Base-by-base conservation (phyloP, 2,113 vertebrate genomes). In the Phodopus roborovskii region DNA sequence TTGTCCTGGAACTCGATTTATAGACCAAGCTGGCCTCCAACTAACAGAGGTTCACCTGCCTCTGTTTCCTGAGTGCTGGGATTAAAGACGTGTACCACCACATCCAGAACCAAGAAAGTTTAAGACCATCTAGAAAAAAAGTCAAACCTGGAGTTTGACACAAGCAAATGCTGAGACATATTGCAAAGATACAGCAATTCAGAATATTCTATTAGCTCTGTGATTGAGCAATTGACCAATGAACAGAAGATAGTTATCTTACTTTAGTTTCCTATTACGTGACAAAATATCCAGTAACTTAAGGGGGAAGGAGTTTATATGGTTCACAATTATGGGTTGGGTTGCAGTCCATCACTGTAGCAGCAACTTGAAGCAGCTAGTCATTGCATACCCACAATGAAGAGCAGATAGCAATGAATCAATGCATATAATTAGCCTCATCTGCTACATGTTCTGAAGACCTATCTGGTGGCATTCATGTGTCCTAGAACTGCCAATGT, bases 391-490 rank as follows among this genome's bases (percentile, higher is more conserved):
- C 50, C 33, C 77, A 79, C 48, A 56, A 56, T 6, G 17, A 56
- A 79, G 50, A 56, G 30, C 30, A 36, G 30, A 56, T 22, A 22
- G 33, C 28, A 20, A 3, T 33, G 50, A 79, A 36, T 50, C 17
- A 79, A 11, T 53, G 50, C 17, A 12, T n/a, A 56, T 20, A 56
- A 33, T 6, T 50, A 56, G 77, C 53, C 42, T 56, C 77, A 53
- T 20, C 30, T 36, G 77, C 48, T 36, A 33, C 50, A n/a, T 68
- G 99, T 99, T 50, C 96, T 99, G 83, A 97, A 97, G 0, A 93
- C 96, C 45, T 99, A 99, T 88, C 98, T 98, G 96, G 98, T 99
- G 33, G 98, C 98, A 24, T 99, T 99, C 26, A 98, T 99, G 97
- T 99, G 98, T 62, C 99, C 99, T 82, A 98, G 97, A 62, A 99